Base-by-base conservation (phyloP, 2,888 invertebrate genomes). In the Stenodema calcarata region DNA sequence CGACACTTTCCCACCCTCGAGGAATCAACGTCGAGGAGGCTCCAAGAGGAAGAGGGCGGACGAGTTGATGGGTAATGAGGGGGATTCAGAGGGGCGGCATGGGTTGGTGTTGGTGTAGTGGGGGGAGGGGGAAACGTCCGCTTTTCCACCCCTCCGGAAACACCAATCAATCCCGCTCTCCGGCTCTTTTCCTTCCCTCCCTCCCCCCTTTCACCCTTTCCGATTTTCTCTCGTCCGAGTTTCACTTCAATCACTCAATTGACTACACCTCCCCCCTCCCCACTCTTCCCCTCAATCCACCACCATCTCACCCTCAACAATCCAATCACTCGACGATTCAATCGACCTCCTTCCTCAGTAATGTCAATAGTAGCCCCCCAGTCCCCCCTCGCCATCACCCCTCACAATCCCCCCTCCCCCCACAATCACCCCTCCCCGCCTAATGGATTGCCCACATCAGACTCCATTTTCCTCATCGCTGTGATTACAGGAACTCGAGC, bases 321-420 rank as follows among this genome's bases (percentile, higher is more conserved):
- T 41, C 73, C 73, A 75, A 75, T 75, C 73, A 30, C 73, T 75
- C 73, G 73, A 75, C 73, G 73, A 75, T 75, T 75, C 73, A 75
- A 75, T 75, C 73, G 73, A 75, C 73, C 73, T 18, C 50, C 7
- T 12, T 35, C 18, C 62, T 62, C 62, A 23, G 62, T 11, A 41
- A 30, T 75, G 27, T 16, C 73, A 41, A 35, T n/a, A 75, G 73
- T n/a, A n/a, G n/a, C n/a, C n/a, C n/a, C n/a, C n/a, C n/a, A n/a
- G n/a, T n/a, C n/a, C n/a, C n/a, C n/a, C n/a, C n/a, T n/a, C n/a
- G n/a, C n/a, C n/a, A n/a, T n/a, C n/a, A n/a, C n/a, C n/a, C n/a
- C n/a, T n/a, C n/a, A n/a, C n/a, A n/a, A n/a, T n/a, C n/a, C n/a
- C n/a, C n/a, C n/a, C n/a, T n/a, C n/a, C n/a, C n/a, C n/a, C n/a